These are phyloP conservation scores for Probaryconus sp. DNA, from an alignment of 1,140 invertebrate species.

Conservation along the genomic window DNA sequence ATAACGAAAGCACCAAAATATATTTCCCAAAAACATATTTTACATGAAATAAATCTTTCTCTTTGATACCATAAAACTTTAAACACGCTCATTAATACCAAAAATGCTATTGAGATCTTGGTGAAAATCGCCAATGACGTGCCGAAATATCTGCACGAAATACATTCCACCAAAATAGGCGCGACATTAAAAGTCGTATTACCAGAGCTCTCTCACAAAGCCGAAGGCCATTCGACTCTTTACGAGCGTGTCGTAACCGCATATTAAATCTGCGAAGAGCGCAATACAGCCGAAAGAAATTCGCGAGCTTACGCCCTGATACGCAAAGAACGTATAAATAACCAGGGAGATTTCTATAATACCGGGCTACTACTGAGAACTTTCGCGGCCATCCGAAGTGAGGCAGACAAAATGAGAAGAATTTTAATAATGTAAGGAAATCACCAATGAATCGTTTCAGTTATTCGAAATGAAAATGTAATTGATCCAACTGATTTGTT, in stretches of 20 bases:
- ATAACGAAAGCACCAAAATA: too few species aligned
- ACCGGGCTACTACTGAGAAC: conserved; percentile 22
- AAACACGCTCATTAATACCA: too few species aligned
- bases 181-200: conserved; percentile 9
- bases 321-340: conserved; percentile 27
- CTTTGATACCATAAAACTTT: too few species aligned
- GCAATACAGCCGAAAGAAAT: conserved; percentile 14
- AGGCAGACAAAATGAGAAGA: too few species aligned
- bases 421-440: too few species aligned
- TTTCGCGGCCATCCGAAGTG: too few species aligned
- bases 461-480: too few species aligned
- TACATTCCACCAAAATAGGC: not conserved
- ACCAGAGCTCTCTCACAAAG: conserved; percentile 9
- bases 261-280: conserved; percentile 35
- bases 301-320: conserved; percentile 17
- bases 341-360: conserved; percentile 12
- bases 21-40: too few species aligned
- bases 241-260: conserved; percentile 36
- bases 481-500: too few species aligned
- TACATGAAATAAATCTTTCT: too few species aligned
- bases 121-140: not conserved
- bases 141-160: conserved; percentile 11
- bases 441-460: too few species aligned
- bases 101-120: not conserved
- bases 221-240: conserved; percentile 26